Evolutionary conservation across 2,113 vertebrate genomes (phyloP), one percentile per base, ranked within the genome.

Genomic region (Heterochromis multidens): DNA sequence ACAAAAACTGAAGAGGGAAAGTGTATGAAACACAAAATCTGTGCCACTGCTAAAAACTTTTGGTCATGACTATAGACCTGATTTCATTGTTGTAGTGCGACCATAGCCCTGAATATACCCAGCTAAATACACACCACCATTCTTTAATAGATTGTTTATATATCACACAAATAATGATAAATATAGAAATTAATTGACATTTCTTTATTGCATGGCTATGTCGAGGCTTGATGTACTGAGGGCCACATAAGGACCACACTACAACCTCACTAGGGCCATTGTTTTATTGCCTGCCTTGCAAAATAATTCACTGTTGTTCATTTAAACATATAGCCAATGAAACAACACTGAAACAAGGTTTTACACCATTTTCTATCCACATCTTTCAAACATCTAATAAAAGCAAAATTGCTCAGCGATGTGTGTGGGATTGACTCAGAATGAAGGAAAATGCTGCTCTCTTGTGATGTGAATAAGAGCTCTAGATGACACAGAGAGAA

Each of bases 261-360:
- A 46, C 40, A 70, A 46, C 17, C 17, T 70, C 1, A 70, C 65
- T 27, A 37, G 65, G 2, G 0, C 23, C 0, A 0, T 46, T 70
- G 23, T 70, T 46, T 70, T 70, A 27, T 14, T 17, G 37, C 37
- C 63, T 65, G 33, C n/a, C 37, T 67, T 67, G n/a, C 25, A 35
- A 9, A n/a, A 67, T 67, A 43, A 43, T 16, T 67, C 63, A 40
- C 25, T 67, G 25, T 43, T 67, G 23, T 35, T 67, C 40, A 43
- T 43, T 37, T 67, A 67, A 67, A 67, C 35, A 43, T 3, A 67
- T 67, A 43, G 37, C 63, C 16, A 43, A n/a, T 46, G 13, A 14
- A 46, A 46, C 12, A 12, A 12, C 43, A 46, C 12, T 0, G 37
- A 43, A 67, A n/a, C n/a, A n/a, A n/a, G n/a, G n/a, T n/a, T n/a